phyloP scores from a whole-genome alignment of 2,888 invertebrate species.

The Pseudococcus jackbeardsleyi region DNA sequence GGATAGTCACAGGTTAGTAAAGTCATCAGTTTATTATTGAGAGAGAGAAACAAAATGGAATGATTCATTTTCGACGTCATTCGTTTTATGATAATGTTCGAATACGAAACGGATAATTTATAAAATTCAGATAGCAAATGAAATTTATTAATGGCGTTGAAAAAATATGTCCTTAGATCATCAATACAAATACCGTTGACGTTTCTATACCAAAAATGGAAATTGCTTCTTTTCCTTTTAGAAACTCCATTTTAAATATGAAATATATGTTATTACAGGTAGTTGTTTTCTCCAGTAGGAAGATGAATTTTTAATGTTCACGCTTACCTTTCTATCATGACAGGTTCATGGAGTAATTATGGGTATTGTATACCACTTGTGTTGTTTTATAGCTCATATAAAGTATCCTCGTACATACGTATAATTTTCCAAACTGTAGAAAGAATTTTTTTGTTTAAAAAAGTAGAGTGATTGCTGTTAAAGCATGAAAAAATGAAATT shows the following conservation, averaged over 20 bases:
- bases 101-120: background rate
- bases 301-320: constrained; percentile 49
- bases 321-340: constrained; percentile 49
- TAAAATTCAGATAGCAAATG: background rate
- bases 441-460: background rate
- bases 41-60: background rate
- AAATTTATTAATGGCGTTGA: background rate
- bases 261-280: constrained; percentile 56
- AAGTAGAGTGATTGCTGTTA: background rate
- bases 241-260: background rate
- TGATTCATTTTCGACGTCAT: background rate
- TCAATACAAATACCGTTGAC: background rate
- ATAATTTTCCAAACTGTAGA: background rate
- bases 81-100: background rate
- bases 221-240: background rate
- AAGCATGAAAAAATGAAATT: background rate
- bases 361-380: constrained; percentile 64
- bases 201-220: background rate
- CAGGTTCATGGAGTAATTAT: constrained; percentile 59
- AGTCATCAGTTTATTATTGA: background rate
- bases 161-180: background rate
- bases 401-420: background rate
- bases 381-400: constrained; percentile 32
- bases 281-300: constrained; percentile 55
- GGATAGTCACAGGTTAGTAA: constrained; percentile 56